Conservation (phyloP, 2,113 vertebrate genomes). For the Elephas maximus region DNA sequence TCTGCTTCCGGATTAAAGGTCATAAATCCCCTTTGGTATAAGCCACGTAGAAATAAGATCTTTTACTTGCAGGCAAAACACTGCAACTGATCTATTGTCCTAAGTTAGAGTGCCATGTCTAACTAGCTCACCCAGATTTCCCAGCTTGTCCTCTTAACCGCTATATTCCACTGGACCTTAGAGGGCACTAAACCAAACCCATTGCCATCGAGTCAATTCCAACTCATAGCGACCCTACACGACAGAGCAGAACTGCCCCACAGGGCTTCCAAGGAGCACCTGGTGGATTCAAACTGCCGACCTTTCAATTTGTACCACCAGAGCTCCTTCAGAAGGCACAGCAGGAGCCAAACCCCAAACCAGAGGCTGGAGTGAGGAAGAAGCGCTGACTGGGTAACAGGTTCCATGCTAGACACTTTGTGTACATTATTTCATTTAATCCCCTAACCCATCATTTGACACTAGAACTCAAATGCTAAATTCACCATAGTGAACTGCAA, state of each 20-base stretch:
- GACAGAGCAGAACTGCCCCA: too few relatives aligned
- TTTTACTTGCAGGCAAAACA: neutral
- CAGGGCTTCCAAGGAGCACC: too few relatives aligned
- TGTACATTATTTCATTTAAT: neutral
- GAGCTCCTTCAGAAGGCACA: neutral
- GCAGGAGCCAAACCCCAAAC: neutral
- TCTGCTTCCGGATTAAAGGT: neutral
- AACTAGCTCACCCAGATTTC: neutral
- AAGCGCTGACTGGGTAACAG: neutral
- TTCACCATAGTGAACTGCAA: neutral
- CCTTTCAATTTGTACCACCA: too few relatives aligned
- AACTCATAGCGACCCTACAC: too few relatives aligned
- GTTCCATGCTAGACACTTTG: too few relatives aligned
- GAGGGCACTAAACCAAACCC: too few relatives aligned
- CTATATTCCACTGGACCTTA: neutral
- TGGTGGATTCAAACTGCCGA: too few relatives aligned
- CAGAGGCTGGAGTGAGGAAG: neutral
- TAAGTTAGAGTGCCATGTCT: neutral
- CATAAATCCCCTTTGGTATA: neutral
- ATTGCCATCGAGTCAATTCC: too few relatives aligned
- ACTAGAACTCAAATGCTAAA: neutral
- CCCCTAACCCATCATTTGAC: neutral
- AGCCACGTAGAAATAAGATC: neutral
- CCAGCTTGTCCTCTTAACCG: neutral
- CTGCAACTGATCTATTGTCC: neutral